phyloP scores from a whole-genome alignment of 2,888 invertebrate genomes.

The Mayetiola destructor region DNA sequence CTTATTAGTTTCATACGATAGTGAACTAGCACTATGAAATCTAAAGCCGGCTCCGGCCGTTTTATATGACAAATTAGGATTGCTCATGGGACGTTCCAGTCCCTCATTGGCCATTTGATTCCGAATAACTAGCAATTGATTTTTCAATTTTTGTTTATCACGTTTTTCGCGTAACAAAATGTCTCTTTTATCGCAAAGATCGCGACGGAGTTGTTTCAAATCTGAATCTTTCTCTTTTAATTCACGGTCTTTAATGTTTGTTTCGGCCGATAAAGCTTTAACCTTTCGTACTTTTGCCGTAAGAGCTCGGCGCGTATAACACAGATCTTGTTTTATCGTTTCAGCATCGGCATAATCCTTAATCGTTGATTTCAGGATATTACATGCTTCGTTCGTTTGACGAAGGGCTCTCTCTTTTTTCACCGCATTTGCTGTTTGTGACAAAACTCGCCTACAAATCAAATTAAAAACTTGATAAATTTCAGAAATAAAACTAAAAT shows the following conservation, averaged over 20 bases:
- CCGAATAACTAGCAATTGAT: background rate
- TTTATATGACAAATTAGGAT: slow-evolving; percentile 18
- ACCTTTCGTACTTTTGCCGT: slow-evolving; percentile 25
- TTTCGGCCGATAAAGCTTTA: slow-evolving; percentile 29
- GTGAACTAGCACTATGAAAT: slow-evolving; percentile 18
- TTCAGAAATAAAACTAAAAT: background rate
- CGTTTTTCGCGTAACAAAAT: slow-evolving; percentile 21
- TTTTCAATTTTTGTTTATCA: slow-evolving; percentile 16
- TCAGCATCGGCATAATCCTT: background rate
- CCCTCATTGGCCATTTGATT: background rate
- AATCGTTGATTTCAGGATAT: slow-evolving; percentile 25
- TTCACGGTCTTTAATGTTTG: slow-evolving; percentile 30
- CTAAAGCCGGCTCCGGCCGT: slow-evolving; percentile 30
- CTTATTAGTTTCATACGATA: too few species aligned
- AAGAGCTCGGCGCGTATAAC: slow-evolving; percentile 27
- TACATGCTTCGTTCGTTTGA: slow-evolving; percentile 23
- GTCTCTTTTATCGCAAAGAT: slow-evolving; percentile 26
- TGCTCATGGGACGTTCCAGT: background rate
- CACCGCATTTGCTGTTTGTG: slow-evolving; percentile 23
- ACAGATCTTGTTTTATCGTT: slow-evolving; percentile 27
- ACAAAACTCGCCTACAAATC: slow-evolving; percentile 26
- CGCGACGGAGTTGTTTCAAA: slow-evolving; percentile 26
- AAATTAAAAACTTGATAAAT: too few species aligned
- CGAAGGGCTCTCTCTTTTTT: slow-evolving; percentile 24
- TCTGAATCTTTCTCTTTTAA: slow-evolving; percentile 27